Conservation (phyloP, 2,888 invertebrate genomes). For the Caenorhabditis angaria region DNA sequence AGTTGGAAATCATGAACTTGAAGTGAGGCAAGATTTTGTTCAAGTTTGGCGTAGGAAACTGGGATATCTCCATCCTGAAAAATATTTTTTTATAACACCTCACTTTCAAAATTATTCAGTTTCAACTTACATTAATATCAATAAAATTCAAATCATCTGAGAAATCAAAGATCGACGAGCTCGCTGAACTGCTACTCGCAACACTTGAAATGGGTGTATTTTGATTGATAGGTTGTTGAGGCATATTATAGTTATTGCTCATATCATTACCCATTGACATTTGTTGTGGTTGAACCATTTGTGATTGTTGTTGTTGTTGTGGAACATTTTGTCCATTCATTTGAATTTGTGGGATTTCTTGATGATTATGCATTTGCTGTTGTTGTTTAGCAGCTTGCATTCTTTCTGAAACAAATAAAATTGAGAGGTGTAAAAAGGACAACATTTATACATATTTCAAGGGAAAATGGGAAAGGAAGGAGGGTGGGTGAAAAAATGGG, state of each 20-base stretch:
- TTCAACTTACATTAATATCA: constrained; percentile 24
- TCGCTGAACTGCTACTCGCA: constrained; percentile 34
- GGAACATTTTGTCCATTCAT: constrained; percentile 7
- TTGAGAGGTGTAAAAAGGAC: constrained; percentile 1
- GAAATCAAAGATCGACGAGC: constrained; percentile 24
- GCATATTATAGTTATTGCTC: constrained; percentile 15
- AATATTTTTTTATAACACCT: neutral
- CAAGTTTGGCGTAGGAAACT: constrained; percentile 28
- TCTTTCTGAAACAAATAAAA: constrained; percentile 19
- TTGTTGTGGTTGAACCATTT: no score
- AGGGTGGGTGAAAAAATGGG: neutral
- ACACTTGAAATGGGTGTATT: constrained; percentile 41
- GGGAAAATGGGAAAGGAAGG: neutral
- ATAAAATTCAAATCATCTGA: constrained; percentile 26
- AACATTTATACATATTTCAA: neutral
- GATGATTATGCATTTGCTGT: constrained; percentile 10
- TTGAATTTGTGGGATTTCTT: neutral
- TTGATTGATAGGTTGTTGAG: constrained; percentile 21
- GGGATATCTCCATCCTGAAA: constrained; percentile 40
- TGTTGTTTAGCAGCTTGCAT: constrained; percentile 12
- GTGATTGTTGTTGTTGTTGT: constrained; percentile 16
- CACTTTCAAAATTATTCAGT: neutral
- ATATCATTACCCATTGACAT: neutral
- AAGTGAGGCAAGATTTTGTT: constrained; percentile 33
- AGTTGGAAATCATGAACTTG: constrained; percentile 35